Evolutionary conservation across 2,797 vertebrate species (phyloP).

Genomic region (Oreochromis mossambicus): DNA sequence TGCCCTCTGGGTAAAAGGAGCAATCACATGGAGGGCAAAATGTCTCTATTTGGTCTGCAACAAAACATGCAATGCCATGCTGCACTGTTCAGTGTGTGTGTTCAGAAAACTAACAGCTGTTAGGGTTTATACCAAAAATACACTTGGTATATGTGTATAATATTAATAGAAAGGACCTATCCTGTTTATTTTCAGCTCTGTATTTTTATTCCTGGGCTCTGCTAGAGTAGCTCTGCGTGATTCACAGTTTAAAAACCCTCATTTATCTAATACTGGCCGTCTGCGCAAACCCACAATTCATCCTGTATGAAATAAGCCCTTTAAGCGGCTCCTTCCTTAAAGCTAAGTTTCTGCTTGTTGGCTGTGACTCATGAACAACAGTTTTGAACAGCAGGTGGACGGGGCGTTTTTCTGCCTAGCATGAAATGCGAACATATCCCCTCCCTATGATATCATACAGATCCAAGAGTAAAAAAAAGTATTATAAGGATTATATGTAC

Average conservation of each 20-base stretch:
- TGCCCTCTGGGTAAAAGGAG: constrained; percentile 46
- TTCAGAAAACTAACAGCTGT: background rate
- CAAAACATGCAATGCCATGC: constrained; percentile 25
- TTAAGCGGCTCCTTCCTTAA: background rate
- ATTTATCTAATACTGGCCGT: background rate
- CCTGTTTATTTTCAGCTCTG: background rate
- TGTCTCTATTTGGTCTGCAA: constrained; percentile 43
- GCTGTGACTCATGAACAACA: background rate
- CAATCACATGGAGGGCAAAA: constrained; percentile 47
- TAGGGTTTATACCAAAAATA: background rate
- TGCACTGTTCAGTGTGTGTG: background rate
- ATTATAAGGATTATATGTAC: background rate
- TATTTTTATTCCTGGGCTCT: background rate
- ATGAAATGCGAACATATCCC: background rate
- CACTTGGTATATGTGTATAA: background rate
- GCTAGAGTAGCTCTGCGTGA: background rate
- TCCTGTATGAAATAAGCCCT: background rate
- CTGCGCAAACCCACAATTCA: background rate
- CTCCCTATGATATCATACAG: background rate
- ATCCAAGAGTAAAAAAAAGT: background rate
- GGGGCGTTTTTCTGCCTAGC: background rate
- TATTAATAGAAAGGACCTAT: background rate
- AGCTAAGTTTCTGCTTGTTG: background rate
- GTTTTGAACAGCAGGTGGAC: background rate
- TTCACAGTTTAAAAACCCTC: background rate